phyloP scores from a whole-genome alignment of 2,113 vertebrate genomes.

The Gasterosteus aculeatus region DNA sequence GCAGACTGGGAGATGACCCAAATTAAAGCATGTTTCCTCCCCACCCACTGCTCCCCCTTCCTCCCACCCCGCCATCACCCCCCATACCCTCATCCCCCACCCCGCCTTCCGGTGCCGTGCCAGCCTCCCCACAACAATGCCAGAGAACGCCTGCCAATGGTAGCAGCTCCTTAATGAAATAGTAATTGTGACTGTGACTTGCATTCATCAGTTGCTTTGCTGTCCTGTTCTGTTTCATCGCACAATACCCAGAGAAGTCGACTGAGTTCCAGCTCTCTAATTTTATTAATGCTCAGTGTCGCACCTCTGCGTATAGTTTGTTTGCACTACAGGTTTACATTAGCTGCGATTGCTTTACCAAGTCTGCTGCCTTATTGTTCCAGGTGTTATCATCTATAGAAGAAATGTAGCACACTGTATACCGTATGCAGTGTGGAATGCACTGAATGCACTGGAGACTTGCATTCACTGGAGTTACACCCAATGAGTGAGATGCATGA shows the following conservation, averaged over 20 bases:
- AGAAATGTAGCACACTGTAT: slow-evolving; percentile 1
- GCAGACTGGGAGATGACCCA: slow-evolving; percentile 79
- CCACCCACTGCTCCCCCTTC: slow-evolving; percentile 49
- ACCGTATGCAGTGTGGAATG: background rate
- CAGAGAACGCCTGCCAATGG: slow-evolving; percentile 65
- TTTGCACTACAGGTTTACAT: slow-evolving; percentile 68
- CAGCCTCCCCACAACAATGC: slow-evolving; percentile 63
- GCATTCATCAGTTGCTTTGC: slow-evolving; percentile 66
- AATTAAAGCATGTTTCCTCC: slow-evolving; percentile 73
- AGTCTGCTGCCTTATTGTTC: slow-evolving; percentile 25
- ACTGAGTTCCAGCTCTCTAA: slow-evolving; percentile 57
- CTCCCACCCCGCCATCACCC: slow-evolving; percentile 23
- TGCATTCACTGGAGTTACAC: slow-evolving; percentile 7
- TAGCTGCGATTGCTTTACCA: slow-evolving; percentile 41
- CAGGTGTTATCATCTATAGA: slow-evolving; percentile 26
- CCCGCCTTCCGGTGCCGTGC: slow-evolving; percentile 55
- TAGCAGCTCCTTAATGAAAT: slow-evolving; percentile 77
- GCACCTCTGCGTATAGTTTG: slow-evolving; percentile 62
- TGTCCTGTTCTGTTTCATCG: slow-evolving; percentile 68
- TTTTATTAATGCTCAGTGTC: slow-evolving; percentile 67
- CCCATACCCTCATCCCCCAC: slow-evolving; percentile 23
- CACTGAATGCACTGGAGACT: no score
- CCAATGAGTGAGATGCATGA: slow-evolving; percentile 21
- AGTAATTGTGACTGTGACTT: slow-evolving; percentile 78
- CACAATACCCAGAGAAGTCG: slow-evolving; percentile 62